Evolutionary conservation across 1,140 invertebrate genomes (phyloP), one percentile per base, ranked within the genome.

Genomic region (Adelges cooleyi): DNA sequence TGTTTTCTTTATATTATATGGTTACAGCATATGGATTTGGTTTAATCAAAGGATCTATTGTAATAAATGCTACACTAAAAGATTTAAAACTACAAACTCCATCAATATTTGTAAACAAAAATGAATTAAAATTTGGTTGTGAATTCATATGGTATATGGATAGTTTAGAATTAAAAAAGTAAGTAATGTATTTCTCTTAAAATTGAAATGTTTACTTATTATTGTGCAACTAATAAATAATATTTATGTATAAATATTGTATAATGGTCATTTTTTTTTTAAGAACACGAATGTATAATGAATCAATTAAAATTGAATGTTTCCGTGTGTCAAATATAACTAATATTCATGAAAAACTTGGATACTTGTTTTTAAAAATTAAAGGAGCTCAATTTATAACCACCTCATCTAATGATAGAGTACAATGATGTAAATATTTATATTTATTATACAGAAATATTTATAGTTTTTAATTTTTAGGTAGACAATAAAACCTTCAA

Each of bases 291-390:
- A 62, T 62, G 56, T 33, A 10, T 9, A 62, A 62, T 46, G 17
- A 40, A 33, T 62, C 42, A 15, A 22, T 62, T 8, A 29, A 15
- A 48, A 8, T 62, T 15, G 42, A 62, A n/a, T 46, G 42, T 15
- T 62, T 33, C 22, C 17, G 20, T 29, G 20, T 33, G 29, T 25
- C 56, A 15, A 22, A 33, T 20, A 17, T 46, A 15, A 5, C 6
- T 15, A 46, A 23, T 33, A 25, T 8, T 27, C 20, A 18, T 48
- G 17, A 48, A 33, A 62, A 22, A n/a, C 42, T 62, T 15, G 56
- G 56, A 46, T 62, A 62, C 8, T 18, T 62, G 27, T 48, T 62
- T 18, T 48, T 62, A 44, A 46, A 62, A 62, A 4, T 62, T 3
- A 62, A 62, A 48, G 56, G n/a, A 9, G 56, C 56, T 18, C 56